phyloP scores from a whole-genome alignment of 1,140 invertebrate genomes.

The Platorchestia sp. region DNA sequence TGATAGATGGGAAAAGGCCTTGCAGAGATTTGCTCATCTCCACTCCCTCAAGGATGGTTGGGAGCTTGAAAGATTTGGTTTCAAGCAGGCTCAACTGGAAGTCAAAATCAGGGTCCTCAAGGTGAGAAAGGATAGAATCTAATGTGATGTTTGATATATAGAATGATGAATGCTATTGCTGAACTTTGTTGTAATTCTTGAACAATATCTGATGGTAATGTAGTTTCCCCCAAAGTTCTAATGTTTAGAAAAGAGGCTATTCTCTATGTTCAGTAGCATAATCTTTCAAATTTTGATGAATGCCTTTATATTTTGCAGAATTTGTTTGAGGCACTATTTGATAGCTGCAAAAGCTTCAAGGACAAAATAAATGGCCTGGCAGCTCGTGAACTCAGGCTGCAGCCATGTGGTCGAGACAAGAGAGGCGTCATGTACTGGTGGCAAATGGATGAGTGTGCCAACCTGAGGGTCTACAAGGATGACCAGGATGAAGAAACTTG shows the following conservation, averaged over 20 bases:
- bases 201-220: too few species aligned
- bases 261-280: not conserved
- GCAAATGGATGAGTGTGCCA: slow-evolving; percentile 88
- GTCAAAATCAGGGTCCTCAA: slow-evolving; percentile 92
- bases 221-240: too few species aligned
- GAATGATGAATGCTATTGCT: too few species aligned
- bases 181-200: too few species aligned
- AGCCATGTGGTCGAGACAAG: slow-evolving; percentile 91
- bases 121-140: slow-evolving; percentile 71
- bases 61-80: slow-evolving; percentile 96
- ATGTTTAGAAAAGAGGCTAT: not conserved
- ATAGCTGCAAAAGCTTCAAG: slow-evolving; percentile 94
- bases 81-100: slow-evolving; percentile 88
- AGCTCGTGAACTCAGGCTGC: slow-evolving; percentile 83
- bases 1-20: slow-evolving; percentile 90
- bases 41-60: slow-evolving; percentile 93
- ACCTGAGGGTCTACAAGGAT: slow-evolving; percentile 92
- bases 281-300: not conserved
- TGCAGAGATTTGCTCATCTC: slow-evolving; percentile 92
- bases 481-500: slow-evolving; percentile 96
- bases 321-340: slow-evolving; percentile 94
- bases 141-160: too few species aligned
- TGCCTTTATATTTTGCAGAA: slow-evolving; percentile 74
- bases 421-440: slow-evolving; percentile 93
- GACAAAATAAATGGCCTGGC: slow-evolving; percentile 87